These are phyloP conservation scores for Poecilus cupreus DNA, from an alignment of 2,888 invertebrate genomes.

Conservation along the genomic window DNA sequence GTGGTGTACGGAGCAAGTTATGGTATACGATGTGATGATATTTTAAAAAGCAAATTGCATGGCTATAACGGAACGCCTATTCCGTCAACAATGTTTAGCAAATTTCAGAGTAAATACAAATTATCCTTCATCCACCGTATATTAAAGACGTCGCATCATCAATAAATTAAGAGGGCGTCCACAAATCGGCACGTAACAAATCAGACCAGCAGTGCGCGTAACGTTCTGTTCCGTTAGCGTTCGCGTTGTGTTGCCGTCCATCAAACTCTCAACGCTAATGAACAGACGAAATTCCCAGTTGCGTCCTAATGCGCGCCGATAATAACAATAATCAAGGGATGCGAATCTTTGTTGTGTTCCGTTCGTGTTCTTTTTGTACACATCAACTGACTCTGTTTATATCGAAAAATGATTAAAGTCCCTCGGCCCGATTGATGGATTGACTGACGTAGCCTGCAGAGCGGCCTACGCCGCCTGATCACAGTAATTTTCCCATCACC, in stretches of 20 bases:
- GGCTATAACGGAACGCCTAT: slow-evolving; percentile 4
- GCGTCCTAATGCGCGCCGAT: slow-evolving; percentile 70
- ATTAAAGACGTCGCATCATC: background rate
- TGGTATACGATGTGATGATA: background rate
- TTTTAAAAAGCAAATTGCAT: slow-evolving; percentile 8
- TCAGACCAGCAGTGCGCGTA: background rate
- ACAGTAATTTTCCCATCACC: slow-evolving; percentile 73
- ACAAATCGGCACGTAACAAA: slow-evolving; percentile 49
- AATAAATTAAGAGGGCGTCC: slow-evolving; percentile 40
- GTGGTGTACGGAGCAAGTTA: background rate
- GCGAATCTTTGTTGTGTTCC: slow-evolving; percentile 64
- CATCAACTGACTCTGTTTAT: slow-evolving; percentile 67
- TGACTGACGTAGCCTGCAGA: slow-evolving; percentile 69
- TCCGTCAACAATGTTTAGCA: slow-evolving; percentile 13
- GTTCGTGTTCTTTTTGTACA: slow-evolving; percentile 48
- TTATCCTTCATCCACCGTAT: background rate
- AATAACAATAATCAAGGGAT: slow-evolving; percentile 72
- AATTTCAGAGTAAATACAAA: background rate
- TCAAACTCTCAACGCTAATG: slow-evolving; percentile 64
- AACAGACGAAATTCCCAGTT: slow-evolving; percentile 69
- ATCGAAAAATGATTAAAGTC: slow-evolving; percentile 71
- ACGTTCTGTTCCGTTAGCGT: slow-evolving; percentile 2
- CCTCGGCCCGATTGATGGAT: slow-evolving; percentile 70
- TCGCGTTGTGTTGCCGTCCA: slow-evolving; percentile 52
- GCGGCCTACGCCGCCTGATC: slow-evolving; percentile 69